Base-by-base conservation (phyloP, 2,113 vertebrate species). In the Catagonus wagneri region DNA sequence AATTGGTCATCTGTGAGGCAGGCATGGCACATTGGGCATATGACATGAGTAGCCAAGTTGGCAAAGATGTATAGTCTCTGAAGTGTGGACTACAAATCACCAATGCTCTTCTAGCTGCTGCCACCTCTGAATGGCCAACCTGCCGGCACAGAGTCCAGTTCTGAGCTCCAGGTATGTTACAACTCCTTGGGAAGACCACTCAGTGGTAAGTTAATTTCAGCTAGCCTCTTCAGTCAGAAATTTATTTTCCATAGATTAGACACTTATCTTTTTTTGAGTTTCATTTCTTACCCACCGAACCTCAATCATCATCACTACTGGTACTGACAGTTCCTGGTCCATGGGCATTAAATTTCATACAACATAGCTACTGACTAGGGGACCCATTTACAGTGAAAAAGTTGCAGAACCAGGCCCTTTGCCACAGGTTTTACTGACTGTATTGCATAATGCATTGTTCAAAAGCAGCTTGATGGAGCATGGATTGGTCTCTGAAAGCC, bases 321-420 rank as follows among this genome's bases (percentile, higher is more conserved):
- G 22, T 2, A 20, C 14, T 52, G 39, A 50, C 7, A 83, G 6
- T 32, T 87, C 6, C 27, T 78, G 7, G 20, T 34, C 13, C 16
- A 44, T 9, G 78, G 19, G 9, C 3, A 71, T 44, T 63, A 27
- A 61, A 63, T 71, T 4, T 1, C 23, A 69, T 19, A 20, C 14
- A 44, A 19, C 17, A 75, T 1, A 56, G 1, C 34, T 86, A 44
- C 65, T 87, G 22, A 83, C 15, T 8, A 79, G 2, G 12, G 23
- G 7, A 39, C 25, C 6, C 10, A 61, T 52, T 75, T 36, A 66
- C 1, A 75, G 34, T 10, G 65, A 52, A 76, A 8, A 3, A 83
- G 22, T 3, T 94, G 0, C 32, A 50, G 14, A 6, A 66, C 0
- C 7, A 6, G 27, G n/a, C 15, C 56, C 25, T 32, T 44, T 44